These are phyloP conservation scores for Spheniscus mendiculus DNA, from an alignment of 2,113 vertebrate genomes.

Conservation along the genomic window DNA sequence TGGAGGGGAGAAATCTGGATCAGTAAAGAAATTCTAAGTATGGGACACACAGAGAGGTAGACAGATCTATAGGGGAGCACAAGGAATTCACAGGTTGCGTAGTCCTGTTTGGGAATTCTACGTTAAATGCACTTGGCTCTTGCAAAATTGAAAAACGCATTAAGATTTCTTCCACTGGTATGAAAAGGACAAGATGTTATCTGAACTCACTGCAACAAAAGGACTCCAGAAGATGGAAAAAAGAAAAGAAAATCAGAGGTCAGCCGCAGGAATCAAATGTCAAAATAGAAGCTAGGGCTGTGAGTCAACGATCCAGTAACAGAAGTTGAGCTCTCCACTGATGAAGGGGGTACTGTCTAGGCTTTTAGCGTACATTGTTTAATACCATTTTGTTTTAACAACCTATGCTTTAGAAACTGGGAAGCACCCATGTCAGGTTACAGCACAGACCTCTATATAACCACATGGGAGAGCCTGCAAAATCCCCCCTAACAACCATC, in stretches of 20 bases:
- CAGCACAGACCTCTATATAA: background rate
- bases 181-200: background rate
- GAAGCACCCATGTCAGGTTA: background rate
- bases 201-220: background rate
- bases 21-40: background rate
- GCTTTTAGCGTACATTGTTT: background rate
- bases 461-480: background rate
- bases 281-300: background rate
- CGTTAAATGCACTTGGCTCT: background rate
- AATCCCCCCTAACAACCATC: background rate
- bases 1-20: background rate
- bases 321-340: background rate
- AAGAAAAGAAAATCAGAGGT: background rate
- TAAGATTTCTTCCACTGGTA: background rate
- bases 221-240: background rate
- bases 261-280: background rate
- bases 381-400: background rate
- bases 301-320: background rate
- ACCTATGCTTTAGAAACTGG: background rate
- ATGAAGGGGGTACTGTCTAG: background rate
- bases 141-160: background rate
- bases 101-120: background rate
- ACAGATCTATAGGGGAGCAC: background rate
- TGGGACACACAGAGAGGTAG: background rate
- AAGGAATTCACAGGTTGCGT: background rate